These are phyloP conservation scores for Drosophila mimica DNA, from an alignment of 2,888 invertebrate genomes.

Conservation along the genomic window DNA sequence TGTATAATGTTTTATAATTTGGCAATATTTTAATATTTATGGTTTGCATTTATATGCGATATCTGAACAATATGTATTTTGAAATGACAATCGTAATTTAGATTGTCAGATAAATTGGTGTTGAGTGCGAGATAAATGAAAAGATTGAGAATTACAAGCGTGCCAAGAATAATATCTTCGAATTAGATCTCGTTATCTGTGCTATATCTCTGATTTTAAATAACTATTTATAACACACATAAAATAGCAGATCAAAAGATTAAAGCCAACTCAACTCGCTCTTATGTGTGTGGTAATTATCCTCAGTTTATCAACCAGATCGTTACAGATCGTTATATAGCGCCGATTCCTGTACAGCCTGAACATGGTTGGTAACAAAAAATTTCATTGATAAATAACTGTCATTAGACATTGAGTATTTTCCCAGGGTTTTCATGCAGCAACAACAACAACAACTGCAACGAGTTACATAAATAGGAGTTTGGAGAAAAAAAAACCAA, in stretches of 20 bases:
- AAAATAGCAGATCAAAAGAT: conserved; percentile 10
- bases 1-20: conserved; percentile 45
- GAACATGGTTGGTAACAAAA: conserved; percentile 22
- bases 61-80: conserved; percentile 21
- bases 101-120: conserved; percentile 2
- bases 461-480: conserved; percentile 34
- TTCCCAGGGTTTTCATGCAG: conserved; percentile 53
- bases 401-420: conserved; percentile 58
- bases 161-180: conserved; percentile 12
- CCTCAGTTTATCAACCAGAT: conserved; percentile 25
- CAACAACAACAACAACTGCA: conserved; percentile 26
- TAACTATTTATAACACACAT: conserved; percentile 23
- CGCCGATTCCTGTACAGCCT: not conserved
- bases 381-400: conserved; percentile 72
- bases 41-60: conserved; percentile 12
- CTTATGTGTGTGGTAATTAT: conserved; percentile 11
- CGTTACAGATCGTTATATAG: conserved; percentile 2
- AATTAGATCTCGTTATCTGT: conserved; percentile 2
- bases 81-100: conserved; percentile 18
- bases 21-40: conserved; percentile 30
- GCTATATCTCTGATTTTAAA: conserved; percentile 13
- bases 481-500: not conserved
- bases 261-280: conserved; percentile 3
- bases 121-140: not conserved
- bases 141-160: conserved; percentile 2